These are phyloP conservation scores for Nephila pilipes DNA, from an alignment of 1,140 invertebrate species.

Conservation along the genomic window DNA sequence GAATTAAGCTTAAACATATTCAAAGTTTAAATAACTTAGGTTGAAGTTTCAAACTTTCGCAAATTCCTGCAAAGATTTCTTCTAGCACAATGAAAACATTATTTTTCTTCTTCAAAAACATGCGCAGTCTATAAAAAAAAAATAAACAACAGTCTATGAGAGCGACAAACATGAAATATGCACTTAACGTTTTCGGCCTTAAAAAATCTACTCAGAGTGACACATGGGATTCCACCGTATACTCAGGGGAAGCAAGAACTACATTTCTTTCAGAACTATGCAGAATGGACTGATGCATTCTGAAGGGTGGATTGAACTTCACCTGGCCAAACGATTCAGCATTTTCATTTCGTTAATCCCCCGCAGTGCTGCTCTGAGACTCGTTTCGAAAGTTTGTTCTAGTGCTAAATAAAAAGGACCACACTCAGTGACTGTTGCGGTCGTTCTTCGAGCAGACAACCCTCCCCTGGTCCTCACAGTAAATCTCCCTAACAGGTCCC, in stretches of 20 bases:
- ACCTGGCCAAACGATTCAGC: conserved; percentile 44
- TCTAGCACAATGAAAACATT: neutral
- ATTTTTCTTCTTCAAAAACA: neutral
- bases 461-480: neutral
- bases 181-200: neutral
- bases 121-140: neutral
- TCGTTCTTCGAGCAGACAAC: neutral
- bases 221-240: neutral
- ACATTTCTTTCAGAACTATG: neutral
- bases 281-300: conserved; percentile 3
- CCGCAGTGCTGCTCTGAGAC: conserved; percentile 25
- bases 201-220: neutral
- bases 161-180: neutral
- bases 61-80: too few relatives aligned
- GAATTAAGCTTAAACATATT: too few relatives aligned
- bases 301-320: conserved; percentile 48
- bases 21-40: too few relatives aligned
- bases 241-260: neutral
- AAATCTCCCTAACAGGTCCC: conserved; percentile 32
- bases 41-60: too few relatives aligned
- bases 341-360: conserved; percentile 56
- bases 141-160: neutral
- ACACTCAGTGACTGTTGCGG: conserved; percentile 2
- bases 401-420: conserved; percentile 45
- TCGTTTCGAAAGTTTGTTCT: conserved; percentile 51